These are phyloP conservation scores for Bombus sylvicola DNA, from an alignment of 1,140 invertebrate genomes.

Conservation along the genomic window DNA sequence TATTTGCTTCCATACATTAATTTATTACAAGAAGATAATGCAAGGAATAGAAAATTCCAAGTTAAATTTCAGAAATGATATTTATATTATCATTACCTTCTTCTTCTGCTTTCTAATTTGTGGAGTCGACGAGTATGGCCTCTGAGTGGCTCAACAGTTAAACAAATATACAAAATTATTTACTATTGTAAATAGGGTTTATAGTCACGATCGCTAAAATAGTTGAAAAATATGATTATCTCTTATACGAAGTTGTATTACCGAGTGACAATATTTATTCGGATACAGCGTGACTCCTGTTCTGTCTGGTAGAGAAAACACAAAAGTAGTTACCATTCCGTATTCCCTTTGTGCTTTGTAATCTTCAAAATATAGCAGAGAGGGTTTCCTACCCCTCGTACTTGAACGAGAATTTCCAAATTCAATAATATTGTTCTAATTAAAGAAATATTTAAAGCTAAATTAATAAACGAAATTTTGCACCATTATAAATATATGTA, in stretches of 20 bases:
- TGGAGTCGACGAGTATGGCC: too few relatives aligned
- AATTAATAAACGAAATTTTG: neutral
- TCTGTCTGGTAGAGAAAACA: neutral
- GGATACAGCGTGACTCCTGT: neutral
- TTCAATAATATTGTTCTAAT: neutral
- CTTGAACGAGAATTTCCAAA: conserved; percentile 9
- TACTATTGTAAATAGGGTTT: too few relatives aligned
- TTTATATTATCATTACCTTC: too few relatives aligned
- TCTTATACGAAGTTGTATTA: neutral
- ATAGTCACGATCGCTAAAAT: too few relatives aligned
- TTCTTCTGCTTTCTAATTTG: too few relatives aligned
- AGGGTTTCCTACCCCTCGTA: neutral
- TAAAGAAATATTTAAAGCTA: neutral
- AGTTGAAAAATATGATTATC: too few relatives aligned
- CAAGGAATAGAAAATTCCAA: too few relatives aligned
- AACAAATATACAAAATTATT: too few relatives aligned
- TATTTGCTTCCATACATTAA: too few relatives aligned
- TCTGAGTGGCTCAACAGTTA: too few relatives aligned
- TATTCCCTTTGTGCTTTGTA: conserved; percentile 34
- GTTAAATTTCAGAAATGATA: too few relatives aligned
- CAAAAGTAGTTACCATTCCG: conserved; percentile 29
- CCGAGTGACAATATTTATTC: conserved; percentile 28
- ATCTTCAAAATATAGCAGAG: neutral
- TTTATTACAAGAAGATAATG: too few relatives aligned
- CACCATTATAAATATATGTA: neutral